Percentiles rank a stretch among this genome's conserved stretches.
Conservation (phyloP, 1,140 invertebrate species). For the Popillia japonica region DNA sequence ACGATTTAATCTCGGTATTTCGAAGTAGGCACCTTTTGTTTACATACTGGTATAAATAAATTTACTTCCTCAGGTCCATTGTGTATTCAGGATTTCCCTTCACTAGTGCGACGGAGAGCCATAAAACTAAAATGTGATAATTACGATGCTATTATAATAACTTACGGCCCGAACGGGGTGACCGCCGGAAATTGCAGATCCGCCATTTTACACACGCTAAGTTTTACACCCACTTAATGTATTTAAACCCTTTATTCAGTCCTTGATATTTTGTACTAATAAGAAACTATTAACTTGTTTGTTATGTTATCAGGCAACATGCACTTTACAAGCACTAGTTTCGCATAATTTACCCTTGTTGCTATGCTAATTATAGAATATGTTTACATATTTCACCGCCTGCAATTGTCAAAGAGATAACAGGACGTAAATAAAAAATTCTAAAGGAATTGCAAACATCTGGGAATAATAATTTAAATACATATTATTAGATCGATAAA, state of each 20-base stretch:
- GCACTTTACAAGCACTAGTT: too few relatives aligned
- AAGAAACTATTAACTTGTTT: background rate
- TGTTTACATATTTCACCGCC: too few relatives aligned
- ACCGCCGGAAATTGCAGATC: background rate
- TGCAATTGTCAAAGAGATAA: too few relatives aligned
- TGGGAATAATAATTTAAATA: too few relatives aligned
- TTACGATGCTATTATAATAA: conserved; percentile 34
- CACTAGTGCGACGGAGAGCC: conserved; percentile 8
- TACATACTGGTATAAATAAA: conserved; percentile 30
- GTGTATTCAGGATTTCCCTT: conserved; percentile 29
- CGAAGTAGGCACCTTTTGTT: conserved; percentile 4
- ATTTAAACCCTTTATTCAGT: background rate
- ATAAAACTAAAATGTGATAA: conserved; percentile 36
- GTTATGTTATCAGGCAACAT: background rate
- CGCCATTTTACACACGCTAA: background rate
- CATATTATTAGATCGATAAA: too few relatives aligned
- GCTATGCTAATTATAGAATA: too few relatives aligned
- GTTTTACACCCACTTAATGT: background rate
- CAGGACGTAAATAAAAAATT: too few relatives aligned
- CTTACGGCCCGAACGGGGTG: background rate
- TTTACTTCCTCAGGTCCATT: conserved; percentile 12
- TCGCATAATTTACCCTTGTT: too few relatives aligned
- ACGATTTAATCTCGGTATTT: background rate
- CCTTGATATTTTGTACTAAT: background rate
- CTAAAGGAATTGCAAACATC: too few relatives aligned